Percentiles rank a stretch among this genome's conserved stretches.
Evolutionary conservation across 2,888 invertebrate genomes (phyloP).

Genomic region (Lasioglossum calceatum): DNA sequence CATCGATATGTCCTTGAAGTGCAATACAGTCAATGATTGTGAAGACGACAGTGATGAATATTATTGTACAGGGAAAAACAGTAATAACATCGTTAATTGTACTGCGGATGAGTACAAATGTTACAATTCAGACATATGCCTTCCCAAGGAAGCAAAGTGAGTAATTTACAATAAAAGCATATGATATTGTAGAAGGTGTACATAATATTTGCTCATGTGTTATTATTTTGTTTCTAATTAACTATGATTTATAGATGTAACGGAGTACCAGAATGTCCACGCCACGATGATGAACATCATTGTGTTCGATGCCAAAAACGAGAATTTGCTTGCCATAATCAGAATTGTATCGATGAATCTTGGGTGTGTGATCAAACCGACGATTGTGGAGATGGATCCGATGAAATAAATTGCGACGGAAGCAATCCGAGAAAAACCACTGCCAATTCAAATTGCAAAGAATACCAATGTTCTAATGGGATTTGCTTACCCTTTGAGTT

Average conservation of each 20-base stretch:
- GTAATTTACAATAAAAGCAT: not conserved
- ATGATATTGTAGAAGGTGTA: not conserved
- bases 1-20: conserved; percentile 85
- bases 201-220: not conserved
- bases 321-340: conserved; percentile 87
- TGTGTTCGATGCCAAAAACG: conserved; percentile 85
- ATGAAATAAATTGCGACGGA: conserved; percentile 86
- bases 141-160: conserved; percentile 75
- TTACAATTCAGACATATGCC: conserved; percentile 72
- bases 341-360: conserved; percentile 86
- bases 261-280: conserved; percentile 89
- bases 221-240: not conserved
- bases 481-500: conserved; percentile 88
- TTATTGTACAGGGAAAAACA: conserved; percentile 79
- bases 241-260: conserved; percentile 86
- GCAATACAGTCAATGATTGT: conserved; percentile 87
- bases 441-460: conserved; percentile 76
- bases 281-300: conserved; percentile 89
- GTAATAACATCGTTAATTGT: conserved; percentile 62
- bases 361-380: conserved; percentile 87
- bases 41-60: conserved; percentile 86
- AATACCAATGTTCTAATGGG: conserved; percentile 87
- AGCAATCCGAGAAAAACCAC: conserved; percentile 9
- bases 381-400: conserved; percentile 91
- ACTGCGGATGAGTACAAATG: conserved; percentile 74